Percentiles rank a stretch among this genome's conserved stretches.
These are phyloP conservation scores for Perithous albicinctus DNA, from an alignment of 2,888 invertebrate genomes.

Conservation along the genomic window DNA sequence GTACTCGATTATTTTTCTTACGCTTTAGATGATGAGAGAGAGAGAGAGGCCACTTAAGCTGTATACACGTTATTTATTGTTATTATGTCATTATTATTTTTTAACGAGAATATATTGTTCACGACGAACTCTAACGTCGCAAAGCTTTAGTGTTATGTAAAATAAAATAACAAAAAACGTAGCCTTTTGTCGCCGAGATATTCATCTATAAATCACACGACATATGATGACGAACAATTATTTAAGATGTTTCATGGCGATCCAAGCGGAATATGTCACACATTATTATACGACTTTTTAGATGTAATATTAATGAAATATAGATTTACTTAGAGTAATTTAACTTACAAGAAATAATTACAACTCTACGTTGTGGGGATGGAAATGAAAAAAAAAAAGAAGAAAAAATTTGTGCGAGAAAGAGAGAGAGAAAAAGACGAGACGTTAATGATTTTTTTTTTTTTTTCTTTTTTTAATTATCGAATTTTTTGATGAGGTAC, in stretches of 20 bases:
- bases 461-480: not conserved
- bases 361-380: conserved; percentile 5
- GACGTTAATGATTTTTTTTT: no score
- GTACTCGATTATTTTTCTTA: conserved; percentile 68
- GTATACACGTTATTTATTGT: conserved; percentile 48
- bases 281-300: conserved; percentile 27
- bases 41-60: conserved; percentile 41
- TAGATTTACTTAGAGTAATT: conserved; percentile 32
- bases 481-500: conserved; percentile 17
- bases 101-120: conserved; percentile 18
- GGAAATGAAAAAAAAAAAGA: not conserved
- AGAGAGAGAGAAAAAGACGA: conserved; percentile 20
- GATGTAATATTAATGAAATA: conserved; percentile 36
- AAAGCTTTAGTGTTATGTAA: conserved; percentile 17
- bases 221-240: conserved; percentile 21
- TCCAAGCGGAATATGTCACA: not conserved
- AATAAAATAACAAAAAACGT: conserved; percentile 4
- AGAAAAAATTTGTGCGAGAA: not conserved
- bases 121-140: conserved; percentile 27
- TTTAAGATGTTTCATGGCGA: conserved; percentile 29
- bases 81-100: conserved; percentile 6
- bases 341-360: not conserved
- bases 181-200: conserved; percentile 40
- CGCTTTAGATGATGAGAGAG: conserved; percentile 52
- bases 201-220: conserved; percentile 30